Conservation (phyloP, 2,797 vertebrate genomes). For the Acestrorhynchus altus region DNA sequence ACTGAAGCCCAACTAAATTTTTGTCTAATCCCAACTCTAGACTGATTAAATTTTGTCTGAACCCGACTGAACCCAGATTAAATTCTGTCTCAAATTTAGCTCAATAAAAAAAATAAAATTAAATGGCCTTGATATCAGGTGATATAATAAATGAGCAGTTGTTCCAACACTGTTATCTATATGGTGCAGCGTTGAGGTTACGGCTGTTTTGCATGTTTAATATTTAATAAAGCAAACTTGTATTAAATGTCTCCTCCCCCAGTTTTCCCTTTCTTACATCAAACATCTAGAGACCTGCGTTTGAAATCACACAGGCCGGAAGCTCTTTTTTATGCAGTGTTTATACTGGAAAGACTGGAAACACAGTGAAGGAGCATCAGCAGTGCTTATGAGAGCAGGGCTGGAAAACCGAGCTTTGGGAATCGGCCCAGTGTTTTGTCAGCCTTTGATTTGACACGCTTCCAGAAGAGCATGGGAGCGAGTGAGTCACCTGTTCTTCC, state of each 20-base stretch:
- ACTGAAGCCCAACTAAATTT: too few species aligned
- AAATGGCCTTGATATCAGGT: too few species aligned
- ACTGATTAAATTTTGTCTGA: neutral
- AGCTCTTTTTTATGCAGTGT: conserved; percentile 33
- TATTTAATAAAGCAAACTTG: too few species aligned
- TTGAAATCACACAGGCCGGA: conserved; percentile 32
- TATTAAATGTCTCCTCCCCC: neutral
- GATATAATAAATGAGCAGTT: too few species aligned
- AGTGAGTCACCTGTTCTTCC: conserved; percentile 51
- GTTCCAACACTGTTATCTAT: too few species aligned
- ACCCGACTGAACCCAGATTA: too few species aligned
- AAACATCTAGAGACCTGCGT: neutral
- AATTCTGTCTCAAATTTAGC: neutral
- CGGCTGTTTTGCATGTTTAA: too few species aligned
- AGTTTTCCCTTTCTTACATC: neutral
- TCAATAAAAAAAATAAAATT: too few species aligned
- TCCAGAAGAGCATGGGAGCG: conserved; percentile 32
- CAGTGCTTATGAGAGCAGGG: conserved; percentile 18
- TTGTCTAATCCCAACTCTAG: too few species aligned
- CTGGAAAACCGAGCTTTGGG: conserved; percentile 30
- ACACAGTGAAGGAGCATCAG: conserved; percentile 19
- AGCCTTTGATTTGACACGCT: conserved; percentile 48
- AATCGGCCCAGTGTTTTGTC: conserved; percentile 48
- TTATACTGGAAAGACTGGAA: conserved; percentile 14
- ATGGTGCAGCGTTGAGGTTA: too few species aligned